Base-by-base conservation (phyloP, 2,113 vertebrate species). In the Lepus europaeus region DNA sequence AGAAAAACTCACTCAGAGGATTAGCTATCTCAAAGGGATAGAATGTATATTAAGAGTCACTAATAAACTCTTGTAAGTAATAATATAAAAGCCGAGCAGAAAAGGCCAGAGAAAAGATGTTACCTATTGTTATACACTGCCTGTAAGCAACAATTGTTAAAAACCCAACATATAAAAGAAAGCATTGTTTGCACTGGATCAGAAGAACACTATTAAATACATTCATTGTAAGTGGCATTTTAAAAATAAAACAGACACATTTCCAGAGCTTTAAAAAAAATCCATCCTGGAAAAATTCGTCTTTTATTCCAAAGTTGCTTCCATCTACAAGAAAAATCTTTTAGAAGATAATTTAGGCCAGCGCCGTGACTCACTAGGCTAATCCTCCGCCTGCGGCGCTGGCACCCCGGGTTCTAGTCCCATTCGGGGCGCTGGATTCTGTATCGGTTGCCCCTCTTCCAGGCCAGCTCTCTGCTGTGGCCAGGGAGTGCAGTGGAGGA, bases 301-400 rank as follows among this genome's bases (percentile, higher is more conserved):
- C 63, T 61, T 97, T 95, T 94, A 93, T 94, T 92, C 64, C 90
- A 78, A 95, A 97, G 51, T 78, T 92, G 79, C 96, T 81, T 95
- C 90, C 91, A 95, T 85, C 83, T 96, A 97, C 87, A 96, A 59
- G 89, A 95, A 94, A 78, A 78, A 74, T 70, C 87, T 74, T 94
- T 93, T 97, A 81, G 8, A 70, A 90, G 88, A 92, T 13, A 90
- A 59, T n/a, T 94, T 88, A 95, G 36, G 36, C 36, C 36, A 36
- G 36, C 36, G 36, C 36, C 36, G 36, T 36, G 36, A 36, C 36
- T 36, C 36, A 36, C 36, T 36, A 36, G 36, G 36, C 36, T 36
- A 36, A 36, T 36, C 36, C 36, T 36, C 36, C 36, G 36, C 36
- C 36, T 36, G 36, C 36, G 36, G 36, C 36, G 36, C 36, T 3